Evolutionary conservation across 2,888 invertebrate genomes (phyloP).

Genomic region (Bellardia pandia): DNA sequence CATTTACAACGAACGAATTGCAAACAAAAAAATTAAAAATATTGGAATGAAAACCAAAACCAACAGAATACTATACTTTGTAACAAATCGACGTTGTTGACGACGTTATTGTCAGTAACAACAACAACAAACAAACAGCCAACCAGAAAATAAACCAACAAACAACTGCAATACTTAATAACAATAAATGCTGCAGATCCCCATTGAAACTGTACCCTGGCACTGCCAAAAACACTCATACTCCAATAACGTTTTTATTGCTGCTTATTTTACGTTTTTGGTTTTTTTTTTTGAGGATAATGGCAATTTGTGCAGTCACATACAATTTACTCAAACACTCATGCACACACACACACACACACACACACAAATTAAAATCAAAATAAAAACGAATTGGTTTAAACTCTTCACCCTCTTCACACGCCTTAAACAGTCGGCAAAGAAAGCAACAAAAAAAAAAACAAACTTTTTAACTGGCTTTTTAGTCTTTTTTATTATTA

Average conservation of each 20-base stretch:
- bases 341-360: no score
- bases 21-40: conserved; percentile 41
- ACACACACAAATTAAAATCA: conserved; percentile 68
- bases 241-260: conserved; percentile 6
- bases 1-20: conserved; percentile 43
- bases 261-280: background rate
- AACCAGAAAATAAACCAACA: conserved; percentile 24
- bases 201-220: conserved; percentile 52
- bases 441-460: background rate
- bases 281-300: conserved; percentile 50
- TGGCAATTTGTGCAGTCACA: conserved; percentile 68
- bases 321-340: conserved; percentile 33
- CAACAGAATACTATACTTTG: conserved; percentile 44
- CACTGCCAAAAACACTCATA: conserved; percentile 19
- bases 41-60: conserved; percentile 55
- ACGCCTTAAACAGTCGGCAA: background rate
- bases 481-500: conserved; percentile 12
- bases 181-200: conserved; percentile 52
- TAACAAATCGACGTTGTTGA: conserved; percentile 63
- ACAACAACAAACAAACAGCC: background rate
- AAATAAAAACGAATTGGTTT: conserved; percentile 66
- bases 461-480: conserved; percentile 6
- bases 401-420: conserved; percentile 6
- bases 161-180: conserved; percentile 45
- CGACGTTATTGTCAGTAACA: conserved; percentile 51